phyloP scores from a whole-genome alignment of 2,888 invertebrate genomes.

The Helobdella robusta region DNA sequence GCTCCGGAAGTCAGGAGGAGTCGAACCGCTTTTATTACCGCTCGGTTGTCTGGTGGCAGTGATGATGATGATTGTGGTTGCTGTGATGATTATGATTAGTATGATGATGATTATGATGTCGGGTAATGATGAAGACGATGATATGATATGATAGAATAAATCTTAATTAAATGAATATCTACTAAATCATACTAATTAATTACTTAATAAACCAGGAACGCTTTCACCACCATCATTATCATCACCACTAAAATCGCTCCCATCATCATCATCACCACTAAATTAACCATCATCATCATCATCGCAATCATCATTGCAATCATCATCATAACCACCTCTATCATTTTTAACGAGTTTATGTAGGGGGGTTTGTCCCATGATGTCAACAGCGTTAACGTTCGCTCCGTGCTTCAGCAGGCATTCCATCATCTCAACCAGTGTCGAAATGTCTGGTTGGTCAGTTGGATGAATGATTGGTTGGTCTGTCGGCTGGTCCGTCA shows the following conservation, averaged over 20 bases:
- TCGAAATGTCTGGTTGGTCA: constrained; percentile 4
- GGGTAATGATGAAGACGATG: no score
- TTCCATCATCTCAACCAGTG: constrained; percentile 35
- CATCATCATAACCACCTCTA: background rate
- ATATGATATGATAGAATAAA: no score
- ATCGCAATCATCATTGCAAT: background rate
- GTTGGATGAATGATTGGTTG: no score
- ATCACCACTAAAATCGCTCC: background rate
- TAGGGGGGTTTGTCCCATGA: constrained; percentile 20
- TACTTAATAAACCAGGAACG: background rate
- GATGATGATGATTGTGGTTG: background rate
- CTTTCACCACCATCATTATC: background rate
- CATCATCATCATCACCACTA: background rate
- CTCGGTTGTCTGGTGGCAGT: constrained; percentile 10
- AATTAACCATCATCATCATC: no score
- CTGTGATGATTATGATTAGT: background rate
- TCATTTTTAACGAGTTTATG: constrained; percentile 22
- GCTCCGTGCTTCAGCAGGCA: constrained; percentile 43
- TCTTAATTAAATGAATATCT: no score
- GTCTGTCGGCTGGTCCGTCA: no score
- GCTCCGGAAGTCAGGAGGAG: constrained; percentile 43
- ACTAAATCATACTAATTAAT: background rate
- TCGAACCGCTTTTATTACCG: constrained; percentile 35
- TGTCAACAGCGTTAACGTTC: constrained; percentile 40
- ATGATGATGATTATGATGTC: no score